Conservation (phyloP, 2,888 invertebrate genomes). For the Andrena trimmerana region DNA sequence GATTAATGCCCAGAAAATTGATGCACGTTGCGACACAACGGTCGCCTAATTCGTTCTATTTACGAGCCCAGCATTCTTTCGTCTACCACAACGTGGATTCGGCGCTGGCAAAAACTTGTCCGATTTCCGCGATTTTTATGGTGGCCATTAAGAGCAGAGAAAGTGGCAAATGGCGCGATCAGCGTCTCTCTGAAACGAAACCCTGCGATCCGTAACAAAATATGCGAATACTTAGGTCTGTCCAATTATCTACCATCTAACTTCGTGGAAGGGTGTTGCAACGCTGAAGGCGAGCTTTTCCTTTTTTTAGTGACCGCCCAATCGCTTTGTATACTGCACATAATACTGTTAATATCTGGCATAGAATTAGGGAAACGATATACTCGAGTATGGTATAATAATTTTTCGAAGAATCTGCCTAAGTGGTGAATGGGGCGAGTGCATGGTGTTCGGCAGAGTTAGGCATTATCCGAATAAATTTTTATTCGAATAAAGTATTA, state of each 20-base stretch:
- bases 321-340: neutral
- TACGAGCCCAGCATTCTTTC: conserved; percentile 16
- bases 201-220: conserved; percentile 67
- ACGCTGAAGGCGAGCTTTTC: neutral
- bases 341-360: neutral
- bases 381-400: no score
- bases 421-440: no score
- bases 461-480: no score
- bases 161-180: conserved; percentile 48
- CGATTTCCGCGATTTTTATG: conserved; percentile 37
- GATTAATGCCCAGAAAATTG: neutral
- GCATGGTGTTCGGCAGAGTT: no score
- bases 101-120: conserved; percentile 13
- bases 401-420: no score
- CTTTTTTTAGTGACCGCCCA: neutral
- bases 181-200: conserved; percentile 29
- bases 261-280: conserved; percentile 39
- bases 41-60: conserved; percentile 17
- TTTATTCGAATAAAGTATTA: no score
- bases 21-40: conserved; percentile 10
- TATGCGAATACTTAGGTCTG: conserved; percentile 13
- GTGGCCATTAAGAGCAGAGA: conserved; percentile 45
- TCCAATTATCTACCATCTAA: conserved; percentile 6
- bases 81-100: neutral
- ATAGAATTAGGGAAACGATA: no score